phyloP scores from a whole-genome alignment of 2,888 invertebrate species.

The Diarsia mendica region DNA sequence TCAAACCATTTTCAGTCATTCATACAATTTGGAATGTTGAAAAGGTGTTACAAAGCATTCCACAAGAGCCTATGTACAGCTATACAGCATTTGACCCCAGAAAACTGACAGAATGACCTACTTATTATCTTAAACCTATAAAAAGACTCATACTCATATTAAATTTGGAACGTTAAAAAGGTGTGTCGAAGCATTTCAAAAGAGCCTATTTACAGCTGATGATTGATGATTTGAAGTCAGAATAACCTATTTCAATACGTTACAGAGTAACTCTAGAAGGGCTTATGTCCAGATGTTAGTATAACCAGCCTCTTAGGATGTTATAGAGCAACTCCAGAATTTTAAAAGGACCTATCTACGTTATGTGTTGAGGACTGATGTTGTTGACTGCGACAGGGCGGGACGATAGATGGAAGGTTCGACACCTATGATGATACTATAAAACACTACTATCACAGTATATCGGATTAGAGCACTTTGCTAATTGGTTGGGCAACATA shows the following conservation, averaged over 20 bases:
- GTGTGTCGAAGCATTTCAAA: too few relatives aligned
- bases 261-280: background rate
- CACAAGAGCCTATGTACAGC: background rate
- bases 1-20: background rate
- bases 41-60: background rate
- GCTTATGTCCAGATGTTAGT: background rate
- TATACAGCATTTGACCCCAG: background rate
- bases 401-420: background rate
- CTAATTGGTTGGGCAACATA: slow-evolving; percentile 1
- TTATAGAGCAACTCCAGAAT: background rate
- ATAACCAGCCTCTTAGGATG: background rate
- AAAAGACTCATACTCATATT: too few relatives aligned
- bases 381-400: background rate
- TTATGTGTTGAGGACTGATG: background rate
- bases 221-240: too few relatives aligned
- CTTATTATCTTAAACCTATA: too few relatives aligned
- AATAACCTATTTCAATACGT: too few relatives aligned
- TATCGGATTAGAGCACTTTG: background rate
- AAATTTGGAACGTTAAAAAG: too few relatives aligned
- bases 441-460: slow-evolving; percentile 36
- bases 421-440: slow-evolving; percentile 22
- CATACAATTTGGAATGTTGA: background rate
- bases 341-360: slow-evolving; percentile 1
- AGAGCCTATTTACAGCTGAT: too few relatives aligned
- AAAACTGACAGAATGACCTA: background rate